Conservation (phyloP, 2,888 invertebrate genomes). For the Thera britannica region DNA sequence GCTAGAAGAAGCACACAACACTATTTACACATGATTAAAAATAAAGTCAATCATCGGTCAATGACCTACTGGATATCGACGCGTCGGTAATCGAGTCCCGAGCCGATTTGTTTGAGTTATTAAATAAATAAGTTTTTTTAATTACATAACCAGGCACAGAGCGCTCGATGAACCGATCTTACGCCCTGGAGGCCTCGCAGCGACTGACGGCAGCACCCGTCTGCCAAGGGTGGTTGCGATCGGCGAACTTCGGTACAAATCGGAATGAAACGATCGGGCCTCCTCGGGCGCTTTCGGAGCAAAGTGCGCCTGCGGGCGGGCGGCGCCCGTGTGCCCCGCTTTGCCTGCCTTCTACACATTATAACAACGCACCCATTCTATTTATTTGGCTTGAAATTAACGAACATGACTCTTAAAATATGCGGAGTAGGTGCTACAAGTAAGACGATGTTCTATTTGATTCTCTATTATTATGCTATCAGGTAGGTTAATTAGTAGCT, state of each 20-base stretch:
- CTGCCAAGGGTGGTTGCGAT: slow-evolving; percentile 78
- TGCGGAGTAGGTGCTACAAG: background rate
- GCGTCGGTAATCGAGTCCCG: slow-evolving; percentile 47
- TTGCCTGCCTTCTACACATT: slow-evolving; percentile 63
- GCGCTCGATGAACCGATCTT: slow-evolving; percentile 73
- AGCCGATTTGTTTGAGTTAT: slow-evolving; percentile 69
- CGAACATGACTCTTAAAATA: slow-evolving; percentile 5
- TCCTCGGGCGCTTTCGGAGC: slow-evolving; percentile 80
- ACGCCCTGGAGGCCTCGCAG: slow-evolving; percentile 81
- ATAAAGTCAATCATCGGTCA: slow-evolving; percentile 44
- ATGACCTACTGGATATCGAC: slow-evolving; percentile 44
- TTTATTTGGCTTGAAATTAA: slow-evolving; percentile 64
- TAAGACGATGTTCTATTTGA: background rate
- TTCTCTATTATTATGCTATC: background rate
- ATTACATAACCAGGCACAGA: slow-evolving; percentile 81
- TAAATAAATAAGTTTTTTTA: slow-evolving; percentile 80
- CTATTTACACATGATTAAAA: slow-evolving; percentile 63
- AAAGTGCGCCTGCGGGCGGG: slow-evolving; percentile 80
- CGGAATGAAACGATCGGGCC: slow-evolving; percentile 79
- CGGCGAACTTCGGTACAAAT: slow-evolving; percentile 81
- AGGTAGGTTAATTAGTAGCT: background rate
- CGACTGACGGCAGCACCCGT: slow-evolving; percentile 81
- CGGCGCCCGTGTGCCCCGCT: slow-evolving; percentile 73
- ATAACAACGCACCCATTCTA: slow-evolving; percentile 67
- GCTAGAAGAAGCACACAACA: slow-evolving; percentile 76